Percentiles rank a stretch among this genome's conserved stretches.
Evolutionary conservation across 1,140 invertebrate genomes (phyloP).

Genomic region (Carcinoscorpius rotundicauda): DNA sequence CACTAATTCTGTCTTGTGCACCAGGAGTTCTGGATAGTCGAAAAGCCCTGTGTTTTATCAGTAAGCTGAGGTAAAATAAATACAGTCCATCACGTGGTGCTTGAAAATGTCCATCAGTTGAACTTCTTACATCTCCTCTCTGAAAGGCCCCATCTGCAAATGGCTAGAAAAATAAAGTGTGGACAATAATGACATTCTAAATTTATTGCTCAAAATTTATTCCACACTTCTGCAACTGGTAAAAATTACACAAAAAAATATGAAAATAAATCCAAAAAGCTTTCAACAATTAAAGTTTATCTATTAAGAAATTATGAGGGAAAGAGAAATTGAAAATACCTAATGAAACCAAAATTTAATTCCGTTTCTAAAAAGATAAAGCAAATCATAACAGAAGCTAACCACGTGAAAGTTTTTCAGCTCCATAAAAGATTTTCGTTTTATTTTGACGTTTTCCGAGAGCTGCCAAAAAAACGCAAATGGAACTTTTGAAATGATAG

Average conservation of each 20-base stretch:
- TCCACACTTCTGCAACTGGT: too few species aligned
- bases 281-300: not conserved
- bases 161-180: slow-evolving; percentile 4
- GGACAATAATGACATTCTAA: not conserved
- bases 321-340: too few species aligned
- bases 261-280: not conserved
- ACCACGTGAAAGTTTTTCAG: slow-evolving; percentile 8
- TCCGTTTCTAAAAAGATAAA: too few species aligned
- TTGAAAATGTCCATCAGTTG: slow-evolving; percentile 4
- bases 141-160: not conserved
- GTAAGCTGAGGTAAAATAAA: slow-evolving; percentile 3
- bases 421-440: slow-evolving; percentile 3
- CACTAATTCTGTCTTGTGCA: not conserved
- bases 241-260: too few species aligned
- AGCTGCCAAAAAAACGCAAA: slow-evolving; percentile 12
- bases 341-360: not conserved
- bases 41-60: not conserved
- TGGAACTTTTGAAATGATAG: not conserved
- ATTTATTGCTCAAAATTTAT: not conserved
- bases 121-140: not conserved
- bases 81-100: slow-evolving; percentile 11
- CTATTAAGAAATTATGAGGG: not conserved
- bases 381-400: too few species aligned
- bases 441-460: not conserved
- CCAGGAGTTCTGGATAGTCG: not conserved